phyloP scores from a whole-genome alignment of 2,113 vertebrate genomes.

The Muntiacus reevesi region DNA sequence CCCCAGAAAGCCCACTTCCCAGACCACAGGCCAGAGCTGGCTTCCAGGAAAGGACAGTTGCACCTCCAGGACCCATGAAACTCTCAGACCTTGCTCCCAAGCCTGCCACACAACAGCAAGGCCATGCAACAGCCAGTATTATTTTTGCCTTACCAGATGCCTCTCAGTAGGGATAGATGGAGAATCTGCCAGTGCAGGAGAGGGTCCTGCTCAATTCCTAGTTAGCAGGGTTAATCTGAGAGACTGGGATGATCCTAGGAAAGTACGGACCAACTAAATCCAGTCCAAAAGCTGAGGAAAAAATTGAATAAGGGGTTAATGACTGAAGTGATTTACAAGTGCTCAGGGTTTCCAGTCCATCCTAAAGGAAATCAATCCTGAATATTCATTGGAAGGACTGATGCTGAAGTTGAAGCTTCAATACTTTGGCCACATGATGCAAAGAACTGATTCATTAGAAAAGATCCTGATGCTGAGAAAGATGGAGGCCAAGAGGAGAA shows the following conservation, averaged over 20 bases:
- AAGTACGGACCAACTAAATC: neutral
- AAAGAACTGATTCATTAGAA: neutral
- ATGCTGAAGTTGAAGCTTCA: neutral
- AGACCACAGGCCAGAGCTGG: neutral
- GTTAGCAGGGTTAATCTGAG: neutral
- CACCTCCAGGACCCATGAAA: neutral
- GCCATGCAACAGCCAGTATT: neutral
- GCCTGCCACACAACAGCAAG: neutral
- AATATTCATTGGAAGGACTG: neutral
- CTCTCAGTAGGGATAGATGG: neutral
- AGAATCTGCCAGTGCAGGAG: neutral
- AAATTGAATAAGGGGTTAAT: neutral
- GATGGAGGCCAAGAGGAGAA: neutral
- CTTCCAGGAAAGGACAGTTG: neutral
- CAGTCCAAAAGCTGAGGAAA: neutral
- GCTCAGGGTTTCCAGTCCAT: neutral
- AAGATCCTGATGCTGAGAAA: neutral
- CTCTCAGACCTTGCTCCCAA: neutral
- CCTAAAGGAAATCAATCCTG: neutral
- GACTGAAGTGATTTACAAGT: neutral
- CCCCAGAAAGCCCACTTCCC: neutral
- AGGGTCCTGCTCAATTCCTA: neutral
- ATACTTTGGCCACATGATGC: neutral
- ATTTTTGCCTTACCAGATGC: neutral
- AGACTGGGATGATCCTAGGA: neutral